phyloP scores from a whole-genome alignment of 2,888 invertebrate species.

The Amphipyra tragopoginis region DNA sequence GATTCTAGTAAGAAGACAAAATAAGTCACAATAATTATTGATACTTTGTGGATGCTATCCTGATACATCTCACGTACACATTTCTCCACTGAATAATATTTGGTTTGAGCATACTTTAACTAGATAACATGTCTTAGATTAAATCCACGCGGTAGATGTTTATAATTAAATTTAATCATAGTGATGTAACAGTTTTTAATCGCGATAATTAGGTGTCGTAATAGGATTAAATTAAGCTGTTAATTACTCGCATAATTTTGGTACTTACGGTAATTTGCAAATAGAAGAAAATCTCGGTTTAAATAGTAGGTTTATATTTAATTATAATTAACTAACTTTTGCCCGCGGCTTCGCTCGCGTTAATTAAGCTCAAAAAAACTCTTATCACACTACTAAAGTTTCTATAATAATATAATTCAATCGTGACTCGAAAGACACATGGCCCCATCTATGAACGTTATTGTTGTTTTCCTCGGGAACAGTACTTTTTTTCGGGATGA shows the following conservation, averaged over 20 bases:
- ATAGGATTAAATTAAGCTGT: constrained; percentile 2
- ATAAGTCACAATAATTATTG: too few relatives aligned
- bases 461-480: too few relatives aligned
- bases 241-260: background rate
- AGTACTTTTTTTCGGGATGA: too few relatives aligned
- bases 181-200: constrained; percentile 22
- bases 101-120: constrained; percentile 9
- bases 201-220: background rate
- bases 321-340: too few relatives aligned
- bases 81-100: constrained; percentile 15
- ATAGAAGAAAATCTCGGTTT: background rate
- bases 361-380: too few relatives aligned
- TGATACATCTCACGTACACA: constrained; percentile 1
- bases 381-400: too few relatives aligned
- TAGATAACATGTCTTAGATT: constrained; percentile 16
- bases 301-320: background rate
- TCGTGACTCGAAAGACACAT: too few relatives aligned
- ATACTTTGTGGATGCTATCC: too few relatives aligned
- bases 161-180: constrained; percentile 1
- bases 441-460: too few relatives aligned
- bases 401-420: too few relatives aligned
- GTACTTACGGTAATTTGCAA: background rate
- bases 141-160: constrained; percentile 5
- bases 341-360: too few relatives aligned
- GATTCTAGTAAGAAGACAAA: too few relatives aligned